Conservation (phyloP, 2,888 invertebrate species). For the Melinaea marsaeus region DNA sequence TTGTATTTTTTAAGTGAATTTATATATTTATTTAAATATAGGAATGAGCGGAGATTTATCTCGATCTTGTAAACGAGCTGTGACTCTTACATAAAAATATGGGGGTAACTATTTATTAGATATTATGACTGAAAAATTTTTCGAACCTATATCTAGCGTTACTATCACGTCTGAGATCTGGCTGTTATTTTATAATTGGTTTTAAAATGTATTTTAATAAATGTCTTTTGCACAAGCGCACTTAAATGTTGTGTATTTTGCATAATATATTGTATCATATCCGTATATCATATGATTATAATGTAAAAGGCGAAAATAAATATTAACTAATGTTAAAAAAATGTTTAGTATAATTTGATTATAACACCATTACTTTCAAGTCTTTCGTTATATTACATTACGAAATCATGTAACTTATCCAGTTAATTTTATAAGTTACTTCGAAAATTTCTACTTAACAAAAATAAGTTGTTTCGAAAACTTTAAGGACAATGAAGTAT, state of each 20-base stretch:
- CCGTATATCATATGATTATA: not conserved
- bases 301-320: not conserved
- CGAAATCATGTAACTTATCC: not conserved
- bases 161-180: slow-evolving; percentile 58
- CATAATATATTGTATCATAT: not conserved
- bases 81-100: slow-evolving; percentile 46
- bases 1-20: not conserved
- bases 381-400: not conserved
- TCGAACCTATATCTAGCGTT: slow-evolving; percentile 61
- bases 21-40: not conserved
- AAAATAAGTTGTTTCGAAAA: not conserved
- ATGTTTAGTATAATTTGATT: too few species aligned
- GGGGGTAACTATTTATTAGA: slow-evolving; percentile 61
- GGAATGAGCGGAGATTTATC: slow-evolving; percentile 31
- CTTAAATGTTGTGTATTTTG: slow-evolving; percentile 26
- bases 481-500: not conserved
- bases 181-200: slow-evolving; percentile 63
- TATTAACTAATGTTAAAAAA: not conserved
- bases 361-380: not conserved
- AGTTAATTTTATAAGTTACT: not conserved
- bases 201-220: slow-evolving; percentile 45
- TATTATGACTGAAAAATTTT: slow-evolving; percentile 71
- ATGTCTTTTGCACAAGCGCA: slow-evolving; percentile 43
- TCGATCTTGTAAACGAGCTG: slow-evolving; percentile 43
- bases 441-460: not conserved